These are phyloP conservation scores for Phalacrocorax brasilianus DNA, from an alignment of 2,113 vertebrate genomes.

Conservation along the genomic window DNA sequence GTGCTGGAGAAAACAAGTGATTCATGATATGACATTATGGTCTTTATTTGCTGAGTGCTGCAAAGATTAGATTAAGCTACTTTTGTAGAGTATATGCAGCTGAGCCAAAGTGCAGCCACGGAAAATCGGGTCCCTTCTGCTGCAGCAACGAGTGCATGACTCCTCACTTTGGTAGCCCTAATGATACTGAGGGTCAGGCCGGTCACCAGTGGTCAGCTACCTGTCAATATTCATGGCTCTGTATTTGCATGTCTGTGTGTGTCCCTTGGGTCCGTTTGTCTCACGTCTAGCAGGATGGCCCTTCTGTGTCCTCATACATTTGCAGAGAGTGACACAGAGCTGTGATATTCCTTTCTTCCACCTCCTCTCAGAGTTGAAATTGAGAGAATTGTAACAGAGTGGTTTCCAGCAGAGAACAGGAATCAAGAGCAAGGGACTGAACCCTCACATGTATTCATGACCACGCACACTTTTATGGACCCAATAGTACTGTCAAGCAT, in stretches of 20 bases:
- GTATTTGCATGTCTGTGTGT: neutral
- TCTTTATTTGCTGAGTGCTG: neutral
- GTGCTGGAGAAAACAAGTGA: neutral
- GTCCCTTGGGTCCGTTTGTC: neutral
- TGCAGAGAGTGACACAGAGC: conserved; percentile 41
- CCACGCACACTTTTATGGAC: conserved; percentile 60
- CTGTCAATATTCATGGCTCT: neutral
- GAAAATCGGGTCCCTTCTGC: neutral
- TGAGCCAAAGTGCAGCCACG: neutral
- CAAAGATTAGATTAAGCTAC: conserved; percentile 17
- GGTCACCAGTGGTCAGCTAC: neutral
- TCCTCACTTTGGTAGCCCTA: neutral
- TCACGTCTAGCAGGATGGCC: neutral
- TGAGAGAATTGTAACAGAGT: conserved; percentile 53
- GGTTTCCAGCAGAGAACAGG: conserved; percentile 65
- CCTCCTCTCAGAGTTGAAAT: conserved; percentile 34
- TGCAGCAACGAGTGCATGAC: neutral
- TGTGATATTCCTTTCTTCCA: conserved; percentile 51
- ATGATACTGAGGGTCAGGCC: neutral
- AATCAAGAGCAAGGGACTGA: conserved; percentile 48
- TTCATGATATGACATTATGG: neutral
- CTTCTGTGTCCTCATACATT: neutral
- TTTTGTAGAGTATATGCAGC: neutral
- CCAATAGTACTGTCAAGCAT: conserved; percentile 54
- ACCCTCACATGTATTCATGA: conserved; percentile 55